phyloP scores from a whole-genome alignment of 2,113 vertebrate species.

The Speoplatyrhinus poulsoni region DNA sequence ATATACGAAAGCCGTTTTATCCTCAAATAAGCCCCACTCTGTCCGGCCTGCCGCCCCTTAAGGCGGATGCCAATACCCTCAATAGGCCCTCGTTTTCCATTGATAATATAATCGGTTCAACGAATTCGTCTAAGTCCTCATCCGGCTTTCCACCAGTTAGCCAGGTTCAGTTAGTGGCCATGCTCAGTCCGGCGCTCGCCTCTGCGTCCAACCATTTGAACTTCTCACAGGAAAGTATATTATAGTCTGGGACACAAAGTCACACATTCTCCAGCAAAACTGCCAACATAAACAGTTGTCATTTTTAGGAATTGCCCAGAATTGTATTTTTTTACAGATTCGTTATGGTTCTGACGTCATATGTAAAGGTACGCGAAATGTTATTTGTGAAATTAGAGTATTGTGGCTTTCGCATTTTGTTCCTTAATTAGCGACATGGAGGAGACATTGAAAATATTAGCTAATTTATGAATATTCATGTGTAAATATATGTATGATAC shows the following conservation, averaged over 20 bases:
- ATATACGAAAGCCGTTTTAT: conserved; percentile 83
- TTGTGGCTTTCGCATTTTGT: conserved; percentile 40
- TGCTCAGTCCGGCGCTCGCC: conserved; percentile 88
- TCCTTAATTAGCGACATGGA: conserved; percentile 35
- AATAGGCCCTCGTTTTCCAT: conserved; percentile 93
- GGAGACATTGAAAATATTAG: conserved; percentile 33
- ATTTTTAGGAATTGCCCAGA: conserved; percentile 77
- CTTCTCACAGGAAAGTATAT: conserved; percentile 83
- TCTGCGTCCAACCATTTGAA: conserved; percentile 87
- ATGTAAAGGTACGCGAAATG: conserved; percentile 83
- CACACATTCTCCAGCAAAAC: conserved; percentile 88
- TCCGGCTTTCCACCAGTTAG: conserved; percentile 80
- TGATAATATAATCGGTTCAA: conserved; percentile 92
- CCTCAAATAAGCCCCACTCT: conserved; percentile 80
- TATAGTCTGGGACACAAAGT: conserved; percentile 76
- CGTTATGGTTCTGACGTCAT: conserved; percentile 65
- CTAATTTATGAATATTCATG: conserved; percentile 78
- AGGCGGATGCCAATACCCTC: conserved; percentile 83
- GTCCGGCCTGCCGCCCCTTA: conserved; percentile 81
- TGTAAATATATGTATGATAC: conserved; percentile 60
- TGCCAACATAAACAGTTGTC: conserved; percentile 87
- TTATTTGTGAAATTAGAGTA: conserved; percentile 61
- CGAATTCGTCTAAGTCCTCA: conserved; percentile 78
- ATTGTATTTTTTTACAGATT: conserved; percentile 32
- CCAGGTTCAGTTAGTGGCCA: conserved; percentile 90